phyloP scores from a whole-genome alignment of 2,888 invertebrate species.

The Limulus polyphemus region DNA sequence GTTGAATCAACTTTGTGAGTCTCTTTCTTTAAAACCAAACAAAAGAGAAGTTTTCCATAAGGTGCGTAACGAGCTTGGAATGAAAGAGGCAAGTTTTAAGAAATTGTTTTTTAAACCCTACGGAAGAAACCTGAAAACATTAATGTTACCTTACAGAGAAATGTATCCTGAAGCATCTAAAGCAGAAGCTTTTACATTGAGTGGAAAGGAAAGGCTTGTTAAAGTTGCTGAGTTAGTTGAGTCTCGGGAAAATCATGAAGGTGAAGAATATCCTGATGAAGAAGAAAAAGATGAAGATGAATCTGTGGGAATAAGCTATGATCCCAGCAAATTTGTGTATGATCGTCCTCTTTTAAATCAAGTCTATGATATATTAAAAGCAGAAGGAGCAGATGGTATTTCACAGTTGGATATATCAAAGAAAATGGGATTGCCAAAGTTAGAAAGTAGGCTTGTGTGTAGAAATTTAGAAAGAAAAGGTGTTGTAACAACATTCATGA shows the following conservation, averaged over 20 bases:
- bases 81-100: conserved; percentile 17
- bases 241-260: conserved; percentile 4
- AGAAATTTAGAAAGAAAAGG: conserved; percentile 40
- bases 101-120: conserved; percentile 19
- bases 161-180: conserved; percentile 46
- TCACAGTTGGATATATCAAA: conserved; percentile 36
- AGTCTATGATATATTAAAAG: conserved; percentile 42
- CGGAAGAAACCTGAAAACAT: conserved; percentile 25
- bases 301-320: conserved; percentile 3
- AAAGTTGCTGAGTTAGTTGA: conserved; percentile 34
- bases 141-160: conserved; percentile 42
- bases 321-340: conserved; percentile 15
- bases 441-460: conserved; percentile 30
- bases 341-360: conserved; percentile 41
- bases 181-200: conserved; percentile 41
- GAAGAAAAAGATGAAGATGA: conserved; percentile 1
- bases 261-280: conserved; percentile 11
- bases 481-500: conserved; percentile 42
- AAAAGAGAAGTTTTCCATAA: conserved; percentile 40
- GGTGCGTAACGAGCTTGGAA: conserved; percentile 36
- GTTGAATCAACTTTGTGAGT: conserved; percentile 45
- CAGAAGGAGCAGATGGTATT: conserved; percentile 43
- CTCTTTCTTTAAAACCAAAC: conserved; percentile 45
- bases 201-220: conserved; percentile 39
- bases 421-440: conserved; percentile 28